Evolutionary conservation across 2,797 vertebrate species (phyloP), one percentile per base, ranked within the genome.

Genomic region (Myripristis murdjan): DNA sequence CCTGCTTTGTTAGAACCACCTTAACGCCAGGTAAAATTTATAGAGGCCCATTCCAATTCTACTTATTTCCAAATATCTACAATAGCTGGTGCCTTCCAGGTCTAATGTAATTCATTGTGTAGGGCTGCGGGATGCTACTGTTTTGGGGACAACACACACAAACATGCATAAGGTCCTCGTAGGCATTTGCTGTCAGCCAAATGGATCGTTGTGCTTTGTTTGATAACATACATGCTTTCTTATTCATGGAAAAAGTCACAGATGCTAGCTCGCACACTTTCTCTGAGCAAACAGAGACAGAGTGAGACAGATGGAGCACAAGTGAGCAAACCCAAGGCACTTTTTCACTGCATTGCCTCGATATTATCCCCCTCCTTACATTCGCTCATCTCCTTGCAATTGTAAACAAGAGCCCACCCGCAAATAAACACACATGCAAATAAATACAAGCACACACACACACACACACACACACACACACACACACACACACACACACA

Each of bases 401-500:
- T 62, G 53, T 60, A 68, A 80, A 79, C 47, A 83, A 64, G 22
- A 71, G 47, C 24, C 61, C 62, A 16, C 78, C 62, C n/a, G n/a
- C n/a, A n/a, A n/a, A n/a, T n/a, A n/a, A n/a, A n/a, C n/a, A n/a
- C n/a, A n/a, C n/a, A n/a, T n/a, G n/a, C n/a, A n/a, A n/a, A n/a
- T n/a, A n/a, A n/a, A n/a, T n/a, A n/a, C n/a, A n/a, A n/a, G n/a
- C 75, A 77, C n/a, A 52, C 3, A 67, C 41, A 64, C 47, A 63
- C 62, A 55, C 60, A 39, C 49, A 54, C 58, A 20, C 59, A 56
- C 55, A 62, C 64, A 79, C 52, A 75, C 60, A 61, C 77, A 72
- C 14, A 57, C 57, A 71, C 55, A 64, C 68, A 77, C 84, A 73
- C 55, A 66, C 23, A 70, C 59, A 73, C 70, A 61, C 71, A 58